Evolutionary conservation across 2,888 invertebrate species (phyloP), one percentile per base, ranked within the genome.

Genomic region (Ashinkailepas kermadecensis): DNA sequence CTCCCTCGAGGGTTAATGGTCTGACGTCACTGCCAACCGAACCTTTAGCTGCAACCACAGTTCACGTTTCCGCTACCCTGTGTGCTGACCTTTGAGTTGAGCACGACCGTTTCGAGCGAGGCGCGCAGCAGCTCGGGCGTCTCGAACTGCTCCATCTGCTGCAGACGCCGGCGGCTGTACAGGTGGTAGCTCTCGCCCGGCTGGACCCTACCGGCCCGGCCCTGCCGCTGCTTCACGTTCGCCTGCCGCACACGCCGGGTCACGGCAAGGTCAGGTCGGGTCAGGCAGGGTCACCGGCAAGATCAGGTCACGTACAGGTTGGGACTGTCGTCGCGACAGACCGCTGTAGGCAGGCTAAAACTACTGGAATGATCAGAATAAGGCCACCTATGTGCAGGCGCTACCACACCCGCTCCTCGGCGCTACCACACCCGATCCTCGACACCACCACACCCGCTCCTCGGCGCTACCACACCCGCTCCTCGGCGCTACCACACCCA

Each of bases 121-220:
- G 88, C 89, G 86, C 91, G 88, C 74, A 91, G 86, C 85, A 93
- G 91, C 87, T 92, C 92, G 0, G 93, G 92, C 3, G 89, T 87
- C 0, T 91, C 89, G 86, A 90, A 91, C 0, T 87, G 85, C 0
- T 85, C 85, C 83, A 93, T 89, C 15, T 89, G 86, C 0, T 88
- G 84, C 86, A 85, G 87, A 87, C 0, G 91, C 8, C 84, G 83
- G 78, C 83, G 67, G n/a, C 85, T 86, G 59, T 88, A 86, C 15
- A 89, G 85, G 84, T 90, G 91, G 84, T 87, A 91, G 85, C 90
- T 88, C 86, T 91, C 89, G 85, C 93, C 93, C 18, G 91, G 88
- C 83, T 88, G 89, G 0, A 91, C 90, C 81, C 93, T 88, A 0
- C 93, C 93, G 9, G 93, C 93, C 70, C 93, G 87, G 0, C 93